These are phyloP conservation scores for Drosophila neonasuta DNA, from an alignment of 2,888 invertebrate species.

Conservation along the genomic window DNA sequence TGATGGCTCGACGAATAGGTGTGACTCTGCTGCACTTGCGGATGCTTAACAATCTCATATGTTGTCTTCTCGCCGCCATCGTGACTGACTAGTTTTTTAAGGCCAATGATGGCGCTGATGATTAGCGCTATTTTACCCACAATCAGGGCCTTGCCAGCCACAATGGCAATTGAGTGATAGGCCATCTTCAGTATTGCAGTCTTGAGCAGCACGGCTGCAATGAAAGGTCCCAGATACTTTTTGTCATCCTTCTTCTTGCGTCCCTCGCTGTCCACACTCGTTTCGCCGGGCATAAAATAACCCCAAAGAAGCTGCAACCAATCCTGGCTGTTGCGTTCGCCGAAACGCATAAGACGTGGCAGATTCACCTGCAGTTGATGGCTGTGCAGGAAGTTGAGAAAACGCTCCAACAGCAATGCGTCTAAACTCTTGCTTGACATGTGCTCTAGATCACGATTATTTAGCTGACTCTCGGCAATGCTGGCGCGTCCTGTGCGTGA, in stretches of 20 bases:
- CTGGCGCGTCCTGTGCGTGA: slow-evolving; percentile 79
- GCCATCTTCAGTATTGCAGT: slow-evolving; percentile 89
- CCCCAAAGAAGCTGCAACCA: slow-evolving; percentile 81
- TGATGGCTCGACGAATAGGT: slow-evolving; percentile 88
- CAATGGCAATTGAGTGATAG: slow-evolving; percentile 88
- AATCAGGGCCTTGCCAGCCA: slow-evolving; percentile 91
- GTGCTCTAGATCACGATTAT: slow-evolving; percentile 85
- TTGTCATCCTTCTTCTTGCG: slow-evolving; percentile 84
- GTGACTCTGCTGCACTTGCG: slow-evolving; percentile 90
- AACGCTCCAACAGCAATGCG: slow-evolving; percentile 84
- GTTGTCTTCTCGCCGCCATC: slow-evolving; percentile 90
- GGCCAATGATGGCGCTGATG: slow-evolving; percentile 89
- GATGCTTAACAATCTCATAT: slow-evolving; percentile 92
- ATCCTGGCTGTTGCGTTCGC: slow-evolving; percentile 81
- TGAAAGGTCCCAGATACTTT: slow-evolving; percentile 86
- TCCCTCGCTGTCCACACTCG: slow-evolving; percentile 82
- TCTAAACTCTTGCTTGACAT: slow-evolving; percentile 85
- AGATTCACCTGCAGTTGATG: slow-evolving; percentile 84
- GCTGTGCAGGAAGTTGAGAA: slow-evolving; percentile 85
- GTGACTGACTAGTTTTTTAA: slow-evolving; percentile 89
- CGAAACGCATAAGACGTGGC: slow-evolving; percentile 83
- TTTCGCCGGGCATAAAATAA: slow-evolving; percentile 66
- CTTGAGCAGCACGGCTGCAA: slow-evolving; percentile 88
- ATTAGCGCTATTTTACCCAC: slow-evolving; percentile 93
- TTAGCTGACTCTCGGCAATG: slow-evolving; percentile 82